Conservation (phyloP, 2,113 vertebrate species). For the Noturus placidus region DNA sequence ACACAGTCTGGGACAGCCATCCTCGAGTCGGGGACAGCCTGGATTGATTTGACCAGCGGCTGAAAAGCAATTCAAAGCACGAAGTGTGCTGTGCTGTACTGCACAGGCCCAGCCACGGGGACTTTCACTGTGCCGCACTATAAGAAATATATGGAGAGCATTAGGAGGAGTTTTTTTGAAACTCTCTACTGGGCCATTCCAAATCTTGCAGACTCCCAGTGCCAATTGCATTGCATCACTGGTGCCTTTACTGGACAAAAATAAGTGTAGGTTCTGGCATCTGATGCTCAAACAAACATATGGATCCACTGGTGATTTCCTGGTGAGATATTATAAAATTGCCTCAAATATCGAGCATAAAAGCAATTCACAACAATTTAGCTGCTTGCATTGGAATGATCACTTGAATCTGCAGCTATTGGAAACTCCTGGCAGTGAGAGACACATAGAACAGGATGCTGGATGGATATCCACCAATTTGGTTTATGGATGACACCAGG, state of each 20-base stretch:
- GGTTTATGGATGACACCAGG: not conserved
- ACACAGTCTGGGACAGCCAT: not conserved
- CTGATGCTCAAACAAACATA: not conserved
- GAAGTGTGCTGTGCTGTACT: not conserved
- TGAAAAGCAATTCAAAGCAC: not conserved
- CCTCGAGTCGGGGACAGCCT: not conserved
- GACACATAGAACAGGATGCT: not conserved
- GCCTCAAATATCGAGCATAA: not conserved
- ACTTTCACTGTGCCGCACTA: not conserved
- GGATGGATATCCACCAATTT: not conserved
- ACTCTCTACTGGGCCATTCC: not conserved
- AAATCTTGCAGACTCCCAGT: not conserved
- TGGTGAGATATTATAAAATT: not conserved
- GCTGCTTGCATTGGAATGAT: not conserved
- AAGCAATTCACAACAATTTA: not conserved
- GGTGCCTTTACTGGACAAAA: not conserved
- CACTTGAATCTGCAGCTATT: not conserved
- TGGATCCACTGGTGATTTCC: not conserved
- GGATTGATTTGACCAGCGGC: not conserved
- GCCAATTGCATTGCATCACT: not conserved
- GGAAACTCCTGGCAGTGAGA: not conserved
- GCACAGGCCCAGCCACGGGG: not conserved
- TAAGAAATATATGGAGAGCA: not conserved
- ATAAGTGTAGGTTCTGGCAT: not conserved
- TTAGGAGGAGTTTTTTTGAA: not conserved